Percentiles rank a stretch among this genome's conserved stretches.
Conservation (phyloP, 2,888 invertebrate genomes). For the Drosophila kokeensis region DNA sequence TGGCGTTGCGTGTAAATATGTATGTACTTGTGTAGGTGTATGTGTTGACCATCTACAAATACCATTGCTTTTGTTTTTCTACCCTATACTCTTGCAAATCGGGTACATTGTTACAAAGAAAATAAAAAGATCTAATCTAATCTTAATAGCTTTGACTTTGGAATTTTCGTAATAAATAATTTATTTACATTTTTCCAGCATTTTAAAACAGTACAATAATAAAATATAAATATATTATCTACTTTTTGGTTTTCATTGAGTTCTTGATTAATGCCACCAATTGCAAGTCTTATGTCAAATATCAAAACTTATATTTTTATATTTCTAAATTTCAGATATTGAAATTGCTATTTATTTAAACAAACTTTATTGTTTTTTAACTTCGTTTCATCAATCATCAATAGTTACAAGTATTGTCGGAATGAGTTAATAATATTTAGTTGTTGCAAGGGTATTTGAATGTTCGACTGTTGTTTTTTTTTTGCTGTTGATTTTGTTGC, state of each 20-base stretch:
- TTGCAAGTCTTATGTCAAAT: neutral
- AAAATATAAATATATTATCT: neutral
- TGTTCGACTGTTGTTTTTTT: neutral
- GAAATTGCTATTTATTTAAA: neutral
- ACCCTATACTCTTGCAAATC: neutral
- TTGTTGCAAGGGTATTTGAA: conserved; percentile 1
- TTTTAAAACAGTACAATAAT: neutral
- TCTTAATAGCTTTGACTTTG: neutral
- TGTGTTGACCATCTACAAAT: conserved; percentile 13
- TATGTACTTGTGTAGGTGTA: neutral
- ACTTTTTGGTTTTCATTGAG: neutral
- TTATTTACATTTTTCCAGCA: neutral
- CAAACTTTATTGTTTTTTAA: neutral
- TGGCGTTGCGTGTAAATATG: conserved; percentile 12
- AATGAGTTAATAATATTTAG: neutral
- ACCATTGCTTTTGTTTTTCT: conserved; percentile 18
- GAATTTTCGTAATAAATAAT: neutral
- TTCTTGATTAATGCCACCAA: neutral
- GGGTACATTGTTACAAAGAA: neutral
- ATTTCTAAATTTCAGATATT: neutral
- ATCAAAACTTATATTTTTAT: neutral
- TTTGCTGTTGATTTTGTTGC: neutral
- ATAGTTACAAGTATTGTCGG: neutral
- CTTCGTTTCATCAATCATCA: neutral
- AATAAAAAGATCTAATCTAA: neutral